A percentile compares a stretch with the other conserved stretches of the same genome.
These are phyloP conservation scores for Pseudorasbora parva DNA, from an alignment of 2,113 vertebrate genomes.

Conservation along the genomic window DNA sequence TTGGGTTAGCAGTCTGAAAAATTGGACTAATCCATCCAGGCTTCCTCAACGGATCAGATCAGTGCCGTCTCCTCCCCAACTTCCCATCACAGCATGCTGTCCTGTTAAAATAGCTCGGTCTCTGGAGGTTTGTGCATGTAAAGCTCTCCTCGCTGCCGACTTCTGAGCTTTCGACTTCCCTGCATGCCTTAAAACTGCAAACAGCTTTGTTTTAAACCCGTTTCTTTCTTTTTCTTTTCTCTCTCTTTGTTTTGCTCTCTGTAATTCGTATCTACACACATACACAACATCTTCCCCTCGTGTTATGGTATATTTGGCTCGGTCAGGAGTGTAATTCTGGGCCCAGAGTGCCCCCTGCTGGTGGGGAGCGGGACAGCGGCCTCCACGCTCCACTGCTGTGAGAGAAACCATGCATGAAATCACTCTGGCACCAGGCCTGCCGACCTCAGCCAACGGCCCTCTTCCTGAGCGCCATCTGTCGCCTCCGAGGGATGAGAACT, in stretches of 20 bases:
- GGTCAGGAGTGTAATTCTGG: conserved; percentile 48
- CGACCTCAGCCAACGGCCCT: conserved; percentile 65
- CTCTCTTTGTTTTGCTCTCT: conserved; percentile 44
- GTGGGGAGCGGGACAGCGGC: conserved; percentile 24
- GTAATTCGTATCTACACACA: conserved; percentile 6
- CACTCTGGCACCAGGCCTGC: conserved; percentile 73
- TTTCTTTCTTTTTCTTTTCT: conserved; percentile 51
- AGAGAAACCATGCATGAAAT: conserved; percentile 74
- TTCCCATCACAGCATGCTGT: conserved; percentile 55
- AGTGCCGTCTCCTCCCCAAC: conserved; percentile 38
- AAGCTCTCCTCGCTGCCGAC: conserved; percentile 32
- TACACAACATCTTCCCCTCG: not conserved
- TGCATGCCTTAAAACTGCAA: conserved; percentile 56
- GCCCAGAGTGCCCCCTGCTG: conserved; percentile 78
- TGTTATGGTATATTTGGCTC: not conserved
- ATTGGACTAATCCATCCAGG: conserved; percentile 73
- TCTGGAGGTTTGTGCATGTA: conserved; percentile 39
- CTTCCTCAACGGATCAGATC: conserved; percentile 61
- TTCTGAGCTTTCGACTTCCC: conserved; percentile 53
- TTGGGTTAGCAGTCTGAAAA: conserved; percentile 70
- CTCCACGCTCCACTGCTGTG: conserved; percentile 57
- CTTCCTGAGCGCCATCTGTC: conserved; percentile 47
- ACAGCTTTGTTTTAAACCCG: conserved; percentile 58
- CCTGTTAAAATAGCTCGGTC: conserved; percentile 46
- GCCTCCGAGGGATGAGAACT: conserved; percentile 47